Evolutionary conservation across 2,113 vertebrate genomes (phyloP).

Genomic region (Tursiops truncatus): DNA sequence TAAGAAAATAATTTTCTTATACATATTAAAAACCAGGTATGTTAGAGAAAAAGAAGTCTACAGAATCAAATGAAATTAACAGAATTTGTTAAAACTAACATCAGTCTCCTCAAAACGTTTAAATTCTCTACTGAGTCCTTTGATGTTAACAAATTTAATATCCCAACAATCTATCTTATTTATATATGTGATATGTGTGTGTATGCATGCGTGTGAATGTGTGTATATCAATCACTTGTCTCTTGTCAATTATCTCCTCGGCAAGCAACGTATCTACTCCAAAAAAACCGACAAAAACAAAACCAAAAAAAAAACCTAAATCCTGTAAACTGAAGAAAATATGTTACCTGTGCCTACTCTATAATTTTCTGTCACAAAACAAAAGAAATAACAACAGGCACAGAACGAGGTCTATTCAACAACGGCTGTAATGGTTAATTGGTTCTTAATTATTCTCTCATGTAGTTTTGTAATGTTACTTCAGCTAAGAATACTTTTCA

Average conservation of each 20-base stretch:
- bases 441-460: constrained; percentile 39
- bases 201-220: rapidly evolving
- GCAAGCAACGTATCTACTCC: neutral
- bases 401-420: neutral
- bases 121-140: neutral
- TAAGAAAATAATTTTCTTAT: neutral
- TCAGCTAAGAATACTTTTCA: neutral
- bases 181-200: neutral
- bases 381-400: neutral
- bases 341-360: neutral
- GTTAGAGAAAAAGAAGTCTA: neutral
- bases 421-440: neutral
- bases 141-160: neutral
- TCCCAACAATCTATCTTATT: neutral
- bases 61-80: neutral
- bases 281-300: neutral
- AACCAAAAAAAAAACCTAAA: neutral
- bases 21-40: neutral
- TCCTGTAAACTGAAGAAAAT: neutral
- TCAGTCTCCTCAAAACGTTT: neutral
- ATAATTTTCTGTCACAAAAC: neutral
- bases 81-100: neutral
- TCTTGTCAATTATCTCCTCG: neutral
- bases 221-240: neutral
- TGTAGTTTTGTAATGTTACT: neutral